A percentile compares a stretch with the other conserved stretches of the same genome.
These are phyloP conservation scores for Spheniscus humboldti DNA, from an alignment of 2,797 vertebrate genomes.

Conservation along the genomic window DNA sequence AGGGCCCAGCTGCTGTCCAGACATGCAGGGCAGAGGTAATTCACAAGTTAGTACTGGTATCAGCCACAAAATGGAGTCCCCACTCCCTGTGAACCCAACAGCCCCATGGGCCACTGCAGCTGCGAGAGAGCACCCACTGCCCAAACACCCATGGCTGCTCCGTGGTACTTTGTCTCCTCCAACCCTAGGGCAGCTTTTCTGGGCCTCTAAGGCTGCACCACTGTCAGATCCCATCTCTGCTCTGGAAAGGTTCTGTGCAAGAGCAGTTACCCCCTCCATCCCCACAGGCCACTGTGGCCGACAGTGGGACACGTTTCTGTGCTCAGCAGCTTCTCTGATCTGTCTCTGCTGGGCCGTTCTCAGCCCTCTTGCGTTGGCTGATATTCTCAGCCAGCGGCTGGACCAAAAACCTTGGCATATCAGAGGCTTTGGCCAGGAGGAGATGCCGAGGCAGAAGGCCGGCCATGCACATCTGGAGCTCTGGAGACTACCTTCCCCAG, in stretches of 20 bases:
- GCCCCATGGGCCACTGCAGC: neutral
- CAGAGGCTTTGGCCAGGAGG: neutral
- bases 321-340: neutral
- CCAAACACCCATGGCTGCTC: too few species aligned
- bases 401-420: neutral
- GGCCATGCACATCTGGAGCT: too few species aligned
- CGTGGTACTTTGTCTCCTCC: neutral
- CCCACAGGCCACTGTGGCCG: neutral
- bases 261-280: neutral
- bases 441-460: neutral
- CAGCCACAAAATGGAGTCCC: neutral
- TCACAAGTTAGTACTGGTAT: too few species aligned
- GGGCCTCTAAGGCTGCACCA: too few species aligned
- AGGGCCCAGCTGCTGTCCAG: neutral
- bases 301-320: neutral
- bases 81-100: neutral
- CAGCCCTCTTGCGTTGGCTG: neutral
- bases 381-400: neutral
- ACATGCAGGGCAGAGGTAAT: neutral
- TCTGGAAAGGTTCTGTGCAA: neutral
- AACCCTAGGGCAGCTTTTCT: neutral
- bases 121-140: neutral
- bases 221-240: neutral
- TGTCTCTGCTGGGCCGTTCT: neutral
- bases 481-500: too few species aligned